A percentile compares a stretch with the other conserved stretches of the same genome.
Evolutionary conservation across 2,888 invertebrate species (phyloP).

Genomic region (Drosophila koepferae): DNA sequence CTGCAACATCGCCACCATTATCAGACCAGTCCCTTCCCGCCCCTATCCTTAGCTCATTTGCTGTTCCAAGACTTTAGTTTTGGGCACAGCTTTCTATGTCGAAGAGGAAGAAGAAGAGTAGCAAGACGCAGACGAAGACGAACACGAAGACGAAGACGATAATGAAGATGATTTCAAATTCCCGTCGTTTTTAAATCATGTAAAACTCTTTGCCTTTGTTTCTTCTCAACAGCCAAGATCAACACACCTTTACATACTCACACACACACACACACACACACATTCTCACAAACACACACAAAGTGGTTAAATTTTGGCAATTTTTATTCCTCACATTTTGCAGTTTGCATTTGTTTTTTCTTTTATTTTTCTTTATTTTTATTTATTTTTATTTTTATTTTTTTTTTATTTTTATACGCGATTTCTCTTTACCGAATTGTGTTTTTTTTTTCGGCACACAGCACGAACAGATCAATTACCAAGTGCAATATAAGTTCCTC

Average conservation of each 20-base stretch:
- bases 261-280: background rate
- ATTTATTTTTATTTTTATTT: background rate
- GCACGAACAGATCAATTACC: background rate
- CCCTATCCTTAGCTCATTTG: conserved; percentile 6
- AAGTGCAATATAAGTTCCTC: background rate
- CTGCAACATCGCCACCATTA: background rate
- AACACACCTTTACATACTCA: background rate
- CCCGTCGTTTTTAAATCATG: conserved; percentile 51
- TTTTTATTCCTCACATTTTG: conserved; percentile 9
- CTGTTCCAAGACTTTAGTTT: conserved; percentile 24
- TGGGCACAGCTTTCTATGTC: conserved; percentile 55
- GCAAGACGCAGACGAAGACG: background rate
- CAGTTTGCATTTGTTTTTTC: conserved; percentile 39
- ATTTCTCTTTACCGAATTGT: conserved; percentile 48
- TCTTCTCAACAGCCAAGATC: conserved; percentile 19
- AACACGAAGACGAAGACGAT: conserved; percentile 1
- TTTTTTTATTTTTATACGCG: conserved; percentile 21
- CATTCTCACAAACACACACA: background rate
- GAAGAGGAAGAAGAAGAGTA: background rate
- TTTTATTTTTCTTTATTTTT: conserved; percentile 28
- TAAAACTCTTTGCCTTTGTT: conserved; percentile 19
- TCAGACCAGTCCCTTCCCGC: background rate
- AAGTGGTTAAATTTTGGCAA: conserved; percentile 29
- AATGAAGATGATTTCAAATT: conserved; percentile 34
- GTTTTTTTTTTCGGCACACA: conserved; percentile 6